These are phyloP conservation scores for Mesaphorura yosii DNA, from an alignment of 1,140 invertebrate species.

Conservation along the genomic window DNA sequence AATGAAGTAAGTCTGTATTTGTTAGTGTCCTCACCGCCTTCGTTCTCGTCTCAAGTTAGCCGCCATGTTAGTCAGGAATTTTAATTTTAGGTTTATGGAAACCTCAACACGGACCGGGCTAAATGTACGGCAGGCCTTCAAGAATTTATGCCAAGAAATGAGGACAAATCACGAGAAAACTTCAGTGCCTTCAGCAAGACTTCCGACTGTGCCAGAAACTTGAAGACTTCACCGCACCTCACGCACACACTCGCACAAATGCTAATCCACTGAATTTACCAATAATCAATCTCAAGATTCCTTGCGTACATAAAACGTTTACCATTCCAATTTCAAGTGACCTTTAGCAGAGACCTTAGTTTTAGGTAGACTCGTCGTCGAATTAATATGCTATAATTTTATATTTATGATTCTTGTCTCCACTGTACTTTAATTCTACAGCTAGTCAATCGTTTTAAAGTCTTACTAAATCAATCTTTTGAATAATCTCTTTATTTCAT, in stretches of 20 bases:
- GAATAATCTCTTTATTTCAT: too few species aligned
- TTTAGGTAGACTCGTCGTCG: too few species aligned
- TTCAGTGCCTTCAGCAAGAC: not conserved
- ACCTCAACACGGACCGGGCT: conserved; percentile 9
- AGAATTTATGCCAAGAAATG: conserved; percentile 2
- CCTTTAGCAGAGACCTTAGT: too few species aligned
- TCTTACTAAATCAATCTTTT: too few species aligned
- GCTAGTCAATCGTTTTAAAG: too few species aligned
- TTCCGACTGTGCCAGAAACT: not conserved
- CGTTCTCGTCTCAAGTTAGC: not conserved
- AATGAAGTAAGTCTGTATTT: conserved; percentile 5
- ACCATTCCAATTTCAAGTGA: not conserved
- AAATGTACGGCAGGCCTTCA: conserved; percentile 9
- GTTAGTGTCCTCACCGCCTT: not conserved
- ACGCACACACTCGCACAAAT: not conserved
- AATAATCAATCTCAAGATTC: too few species aligned
- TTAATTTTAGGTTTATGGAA: conserved; percentile 12
- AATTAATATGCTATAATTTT: too few species aligned
- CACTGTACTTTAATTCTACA: too few species aligned
- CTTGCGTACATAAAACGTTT: not conserved
- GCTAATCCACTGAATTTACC: too few species aligned
- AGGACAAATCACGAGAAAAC: not conserved
- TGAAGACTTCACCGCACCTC: not conserved
- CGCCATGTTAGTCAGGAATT: not conserved
- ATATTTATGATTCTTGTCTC: too few species aligned